A percentile compares a stretch with the other conserved stretches of the same genome.
These are phyloP conservation scores for Periparus ater DNA, from an alignment of 2,797 vertebrate genomes.

Conservation along the genomic window DNA sequence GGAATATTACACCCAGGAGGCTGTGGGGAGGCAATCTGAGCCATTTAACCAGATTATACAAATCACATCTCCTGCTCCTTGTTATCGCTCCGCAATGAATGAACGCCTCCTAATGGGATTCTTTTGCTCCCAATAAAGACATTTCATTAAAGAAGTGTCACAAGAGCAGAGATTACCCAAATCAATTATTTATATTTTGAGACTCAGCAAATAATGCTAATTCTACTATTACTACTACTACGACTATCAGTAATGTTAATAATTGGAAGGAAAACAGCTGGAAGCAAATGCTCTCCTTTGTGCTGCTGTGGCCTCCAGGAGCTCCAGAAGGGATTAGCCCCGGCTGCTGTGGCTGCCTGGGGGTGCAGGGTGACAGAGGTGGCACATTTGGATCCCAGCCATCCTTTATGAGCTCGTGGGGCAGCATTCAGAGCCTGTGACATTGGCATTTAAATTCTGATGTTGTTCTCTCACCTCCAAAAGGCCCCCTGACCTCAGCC, in stretches of 20 bases:
- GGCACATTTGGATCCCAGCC: not conserved
- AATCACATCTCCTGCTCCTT: constrained; percentile 62
- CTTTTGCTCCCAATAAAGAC: constrained; percentile 73
- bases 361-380: not conserved
- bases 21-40: constrained; percentile 53
- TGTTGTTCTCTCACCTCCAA: not conserved
- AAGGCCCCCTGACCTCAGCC: not conserved
- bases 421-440: not conserved
- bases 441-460: not conserved
- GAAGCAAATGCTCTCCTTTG: constrained; percentile 33
- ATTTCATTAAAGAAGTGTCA: constrained; percentile 78
- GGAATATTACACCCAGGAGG: constrained; percentile 33
- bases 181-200: constrained; percentile 78
- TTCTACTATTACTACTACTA: constrained; percentile 29
- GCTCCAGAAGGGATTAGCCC: not conserved
- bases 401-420: not conserved
- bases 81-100: constrained; percentile 64
- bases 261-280: constrained; percentile 66
- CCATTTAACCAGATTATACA: constrained; percentile 72
- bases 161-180: constrained; percentile 72
- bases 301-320: not conserved
- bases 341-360: not conserved
- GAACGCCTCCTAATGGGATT: constrained; percentile 70
- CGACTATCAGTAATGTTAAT: constrained; percentile 51
- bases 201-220: constrained; percentile 73